Percentiles rank a stretch among this genome's conserved stretches.
Evolutionary conservation across 2,888 invertebrate species (phyloP).

Genomic region (Operophtera brumata): DNA sequence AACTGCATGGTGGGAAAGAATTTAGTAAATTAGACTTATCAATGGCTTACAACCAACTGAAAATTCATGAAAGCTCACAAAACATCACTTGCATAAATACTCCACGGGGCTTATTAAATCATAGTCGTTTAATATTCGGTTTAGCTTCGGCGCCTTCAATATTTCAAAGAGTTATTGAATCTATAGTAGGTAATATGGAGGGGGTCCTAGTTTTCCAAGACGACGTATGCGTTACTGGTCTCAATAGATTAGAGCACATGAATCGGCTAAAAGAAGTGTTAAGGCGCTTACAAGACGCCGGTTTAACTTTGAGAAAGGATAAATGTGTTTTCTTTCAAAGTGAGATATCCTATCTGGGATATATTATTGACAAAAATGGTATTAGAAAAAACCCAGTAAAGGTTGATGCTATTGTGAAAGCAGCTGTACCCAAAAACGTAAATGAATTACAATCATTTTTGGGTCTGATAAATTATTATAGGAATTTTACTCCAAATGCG

Average conservation of each 20-base stretch:
- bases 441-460: not conserved
- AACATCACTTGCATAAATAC: not conserved
- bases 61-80: slow-evolving; percentile 1
- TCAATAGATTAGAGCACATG: no score
- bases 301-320: no score
- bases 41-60: not conserved
- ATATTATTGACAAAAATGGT: not conserved
- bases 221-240: no score
- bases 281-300: no score
- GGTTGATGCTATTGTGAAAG: not conserved
- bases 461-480: no score
- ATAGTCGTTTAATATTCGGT: not conserved
- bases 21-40: slow-evolving; percentile 1
- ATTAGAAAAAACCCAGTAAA: not conserved
- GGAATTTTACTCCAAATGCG: not conserved
- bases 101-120: no score
- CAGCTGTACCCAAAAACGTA: not conserved
- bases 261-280: no score
- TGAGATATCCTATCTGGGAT: not conserved
- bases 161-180: no score
- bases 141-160: no score
- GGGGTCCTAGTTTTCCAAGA: not conserved
- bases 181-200: not conserved
- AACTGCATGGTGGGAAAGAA: not conserved
- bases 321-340: no score